Conservation (phyloP, 2,888 invertebrate genomes). For the Plusia festucae region DNA sequence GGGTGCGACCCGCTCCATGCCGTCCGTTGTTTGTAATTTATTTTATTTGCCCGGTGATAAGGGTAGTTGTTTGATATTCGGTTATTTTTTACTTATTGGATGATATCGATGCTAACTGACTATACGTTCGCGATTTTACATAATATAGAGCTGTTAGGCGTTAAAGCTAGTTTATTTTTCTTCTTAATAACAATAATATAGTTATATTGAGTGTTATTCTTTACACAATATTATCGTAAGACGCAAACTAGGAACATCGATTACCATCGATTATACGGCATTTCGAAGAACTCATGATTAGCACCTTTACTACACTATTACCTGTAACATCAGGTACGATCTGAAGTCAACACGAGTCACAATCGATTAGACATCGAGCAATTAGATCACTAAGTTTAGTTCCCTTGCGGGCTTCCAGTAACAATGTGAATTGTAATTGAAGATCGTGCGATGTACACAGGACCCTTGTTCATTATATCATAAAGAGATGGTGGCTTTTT, state of each 20-base stretch:
- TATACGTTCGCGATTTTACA: background rate
- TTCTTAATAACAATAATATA: background rate
- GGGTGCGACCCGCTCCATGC: slow-evolving; percentile 37
- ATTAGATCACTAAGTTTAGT: slow-evolving; percentile 61
- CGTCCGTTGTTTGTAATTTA: slow-evolving; percentile 33
- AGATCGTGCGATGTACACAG: slow-evolving; percentile 47
- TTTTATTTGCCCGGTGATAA: slow-evolving; percentile 45
- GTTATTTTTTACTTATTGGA: slow-evolving; percentile 14
- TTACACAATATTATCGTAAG: background rate
- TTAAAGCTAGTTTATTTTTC: background rate
- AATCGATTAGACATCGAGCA: slow-evolving; percentile 60
- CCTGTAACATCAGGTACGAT: slow-evolving; percentile 43
- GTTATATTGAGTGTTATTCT: background rate
- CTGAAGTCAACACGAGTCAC: slow-evolving; percentile 49
- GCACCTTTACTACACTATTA: slow-evolving; percentile 41
- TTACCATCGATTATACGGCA: slow-evolving; percentile 10
- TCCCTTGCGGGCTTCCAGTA: slow-evolving; percentile 53
- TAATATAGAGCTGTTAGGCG: background rate
- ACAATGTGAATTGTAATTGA: slow-evolving; percentile 60
- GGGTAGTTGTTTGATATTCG: slow-evolving; percentile 30
- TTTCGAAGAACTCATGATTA: slow-evolving; percentile 17
- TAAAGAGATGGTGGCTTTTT: slow-evolving; percentile 43
- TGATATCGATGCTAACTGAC: slow-evolving; percentile 6
- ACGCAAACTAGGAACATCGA: background rate
- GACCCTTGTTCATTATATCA: slow-evolving; percentile 50